Conservation (phyloP, 1,140 invertebrate species). For the Procambarus clarkii region DNA sequence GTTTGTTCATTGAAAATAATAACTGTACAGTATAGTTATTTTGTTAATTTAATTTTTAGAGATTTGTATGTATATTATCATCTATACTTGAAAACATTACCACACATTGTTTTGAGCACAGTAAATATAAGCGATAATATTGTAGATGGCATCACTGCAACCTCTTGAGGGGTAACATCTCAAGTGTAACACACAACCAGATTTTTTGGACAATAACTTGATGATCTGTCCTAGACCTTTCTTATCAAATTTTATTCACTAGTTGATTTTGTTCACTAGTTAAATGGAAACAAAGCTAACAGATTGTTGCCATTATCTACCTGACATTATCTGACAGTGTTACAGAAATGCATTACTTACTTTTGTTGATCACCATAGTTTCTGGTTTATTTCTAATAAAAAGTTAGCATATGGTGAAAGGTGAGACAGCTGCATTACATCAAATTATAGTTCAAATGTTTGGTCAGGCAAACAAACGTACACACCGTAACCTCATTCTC, state of each 20-base stretch:
- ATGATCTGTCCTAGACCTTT: background rate
- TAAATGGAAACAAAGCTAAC: background rate
- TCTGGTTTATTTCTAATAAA: background rate
- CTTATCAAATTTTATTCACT: background rate
- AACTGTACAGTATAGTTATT: background rate
- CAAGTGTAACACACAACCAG: background rate
- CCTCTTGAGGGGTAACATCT: background rate
- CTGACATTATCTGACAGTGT: background rate
- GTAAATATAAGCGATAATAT: slow-evolving; percentile 21
- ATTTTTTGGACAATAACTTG: slow-evolving; percentile 22
- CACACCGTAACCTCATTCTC: slow-evolving; percentile 22
- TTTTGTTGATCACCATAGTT: no score
- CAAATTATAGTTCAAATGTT: slow-evolving; percentile 16
- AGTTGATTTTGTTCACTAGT: background rate
- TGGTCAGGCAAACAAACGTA: slow-evolving; percentile 3
- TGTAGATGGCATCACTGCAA: slow-evolving; percentile 15
- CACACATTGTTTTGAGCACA: background rate
- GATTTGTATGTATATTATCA: background rate
- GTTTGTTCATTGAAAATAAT: background rate
- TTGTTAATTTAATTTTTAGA: background rate
- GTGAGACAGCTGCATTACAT: background rate
- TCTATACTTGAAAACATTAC: slow-evolving; percentile 14
- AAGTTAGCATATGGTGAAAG: background rate
- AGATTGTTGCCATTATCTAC: background rate
- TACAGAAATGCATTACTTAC: no score